Conservation (phyloP, 2,888 invertebrate genomes). For the Eremobia ochroleuca region DNA sequence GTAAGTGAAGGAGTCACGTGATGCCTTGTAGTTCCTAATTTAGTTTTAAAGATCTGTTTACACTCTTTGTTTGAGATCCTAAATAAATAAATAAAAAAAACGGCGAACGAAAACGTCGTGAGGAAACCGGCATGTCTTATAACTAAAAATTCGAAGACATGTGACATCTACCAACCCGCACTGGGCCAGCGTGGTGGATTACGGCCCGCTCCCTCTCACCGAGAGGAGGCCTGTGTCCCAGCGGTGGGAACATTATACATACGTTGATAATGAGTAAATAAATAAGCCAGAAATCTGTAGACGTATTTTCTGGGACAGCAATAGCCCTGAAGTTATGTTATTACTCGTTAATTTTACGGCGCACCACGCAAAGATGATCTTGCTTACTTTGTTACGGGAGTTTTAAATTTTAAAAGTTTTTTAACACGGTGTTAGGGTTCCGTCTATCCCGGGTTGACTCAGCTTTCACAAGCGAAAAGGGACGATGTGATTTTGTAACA, state of each 20-base stretch:
- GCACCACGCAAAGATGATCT: conserved; percentile 41
- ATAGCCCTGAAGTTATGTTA: conserved; percentile 45
- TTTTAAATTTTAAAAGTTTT: conserved; percentile 56
- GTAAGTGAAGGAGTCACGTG: too few species aligned
- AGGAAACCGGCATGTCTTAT: neutral
- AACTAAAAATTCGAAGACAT: neutral
- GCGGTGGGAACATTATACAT: neutral
- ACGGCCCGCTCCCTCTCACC: neutral
- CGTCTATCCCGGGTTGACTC: conserved; percentile 23
- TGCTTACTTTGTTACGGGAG: conserved; percentile 53
- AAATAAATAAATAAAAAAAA: too few species aligned
- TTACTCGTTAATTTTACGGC: conserved; percentile 58
- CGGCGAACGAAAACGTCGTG: neutral
- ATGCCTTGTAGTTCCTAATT: too few species aligned
- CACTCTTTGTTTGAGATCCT: too few species aligned
- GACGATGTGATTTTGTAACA: conserved; percentile 35
- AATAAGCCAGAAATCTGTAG: conserved; percentile 30
- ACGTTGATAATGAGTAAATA: neutral
- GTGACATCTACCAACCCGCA: neutral
- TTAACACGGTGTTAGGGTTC: conserved; percentile 35
- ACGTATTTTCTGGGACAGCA: conserved; percentile 31
- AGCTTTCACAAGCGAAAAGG: conserved; percentile 29
- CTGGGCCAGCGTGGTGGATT: neutral
- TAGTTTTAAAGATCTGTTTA: too few species aligned
- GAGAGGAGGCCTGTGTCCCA: neutral